Evolutionary conservation across 2,113 vertebrate genomes (phyloP).

Genomic region (Cynoglossus semilaevis): DNA sequence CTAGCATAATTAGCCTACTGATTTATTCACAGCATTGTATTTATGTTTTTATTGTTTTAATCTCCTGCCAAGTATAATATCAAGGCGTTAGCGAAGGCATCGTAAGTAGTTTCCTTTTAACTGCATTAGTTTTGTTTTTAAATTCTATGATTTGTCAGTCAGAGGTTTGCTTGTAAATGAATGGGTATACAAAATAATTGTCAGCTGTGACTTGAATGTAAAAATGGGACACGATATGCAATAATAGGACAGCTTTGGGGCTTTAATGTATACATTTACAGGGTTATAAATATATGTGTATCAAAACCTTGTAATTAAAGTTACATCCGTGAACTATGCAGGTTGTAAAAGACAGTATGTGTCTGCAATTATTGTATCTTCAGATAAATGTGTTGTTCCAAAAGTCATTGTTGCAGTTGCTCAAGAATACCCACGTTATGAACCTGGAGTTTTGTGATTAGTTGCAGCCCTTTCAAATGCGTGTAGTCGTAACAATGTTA

Average conservation of each 20-base stretch:
- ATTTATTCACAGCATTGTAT: slow-evolving; percentile 8
- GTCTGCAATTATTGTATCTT: too few relatives aligned
- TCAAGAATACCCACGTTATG: too few relatives aligned
- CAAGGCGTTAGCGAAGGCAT: background rate
- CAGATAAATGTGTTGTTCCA: too few relatives aligned
- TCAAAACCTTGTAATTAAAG: too few relatives aligned
- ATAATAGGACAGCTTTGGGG: background rate
- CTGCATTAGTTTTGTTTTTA: background rate
- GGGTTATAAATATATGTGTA: background rate
- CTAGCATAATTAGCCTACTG: slow-evolving; percentile 57
- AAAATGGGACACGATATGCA: too few relatives aligned
- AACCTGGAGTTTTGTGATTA: too few relatives aligned
- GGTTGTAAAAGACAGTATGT: too few relatives aligned
- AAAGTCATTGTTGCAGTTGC: too few relatives aligned
- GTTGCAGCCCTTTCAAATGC: too few relatives aligned
- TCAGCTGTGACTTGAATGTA: background rate
- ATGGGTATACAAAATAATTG: background rate
- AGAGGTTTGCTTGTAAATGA: background rate
- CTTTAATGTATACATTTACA: background rate
- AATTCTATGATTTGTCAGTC: background rate
- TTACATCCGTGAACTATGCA: too few relatives aligned
- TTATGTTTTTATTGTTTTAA: background rate
- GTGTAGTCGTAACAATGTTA: too few relatives aligned
- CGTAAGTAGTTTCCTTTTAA: background rate
- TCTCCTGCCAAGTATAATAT: background rate